phyloP scores from a whole-genome alignment of 1,140 invertebrate genomes.

The Potamilus streckersoni region DNA sequence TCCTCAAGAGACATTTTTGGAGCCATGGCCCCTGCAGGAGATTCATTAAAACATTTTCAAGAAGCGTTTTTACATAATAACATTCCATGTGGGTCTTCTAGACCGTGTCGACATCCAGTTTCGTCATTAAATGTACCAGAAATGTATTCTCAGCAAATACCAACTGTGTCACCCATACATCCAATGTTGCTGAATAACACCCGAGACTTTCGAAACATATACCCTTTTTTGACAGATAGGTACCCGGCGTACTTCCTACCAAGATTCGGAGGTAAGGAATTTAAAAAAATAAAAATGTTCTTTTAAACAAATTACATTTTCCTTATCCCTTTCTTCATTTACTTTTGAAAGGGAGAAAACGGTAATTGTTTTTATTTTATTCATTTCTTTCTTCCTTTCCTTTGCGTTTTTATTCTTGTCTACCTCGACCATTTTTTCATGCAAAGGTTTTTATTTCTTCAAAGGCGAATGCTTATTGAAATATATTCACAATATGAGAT shows the following conservation, averaged over 20 bases:
- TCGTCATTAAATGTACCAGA: slow-evolving; percentile 8
- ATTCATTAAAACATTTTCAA: slow-evolving; percentile 30
- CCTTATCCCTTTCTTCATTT: no score
- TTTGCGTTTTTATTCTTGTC: no score
- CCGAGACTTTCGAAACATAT: slow-evolving; percentile 25
- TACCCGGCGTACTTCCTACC: slow-evolving; percentile 28
- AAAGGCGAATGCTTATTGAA: no score
- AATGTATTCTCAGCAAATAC: slow-evolving; percentile 14
- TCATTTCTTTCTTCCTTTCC: no score
- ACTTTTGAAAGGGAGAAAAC: no score
- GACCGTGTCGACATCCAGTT: slow-evolving; percentile 22
- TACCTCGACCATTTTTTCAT: no score
- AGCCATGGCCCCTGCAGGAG: not conserved
- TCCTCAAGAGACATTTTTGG: no score
- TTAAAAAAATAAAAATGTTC: no score
- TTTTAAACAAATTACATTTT: no score
- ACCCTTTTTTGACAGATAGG: slow-evolving; percentile 27
- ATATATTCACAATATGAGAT: no score
- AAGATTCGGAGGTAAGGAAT: slow-evolving; percentile 27
- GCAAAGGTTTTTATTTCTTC: no score
- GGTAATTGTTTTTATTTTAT: no score
- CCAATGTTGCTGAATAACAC: slow-evolving; percentile 25
- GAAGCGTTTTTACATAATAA: slow-evolving; percentile 21
- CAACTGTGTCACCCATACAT: slow-evolving; percentile 14
- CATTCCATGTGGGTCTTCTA: slow-evolving; percentile 9